Evolutionary conservation across 2,797 vertebrate genomes (phyloP), one percentile per base, ranked within the genome.

Genomic region (Urosaurus nigricauda): DNA sequence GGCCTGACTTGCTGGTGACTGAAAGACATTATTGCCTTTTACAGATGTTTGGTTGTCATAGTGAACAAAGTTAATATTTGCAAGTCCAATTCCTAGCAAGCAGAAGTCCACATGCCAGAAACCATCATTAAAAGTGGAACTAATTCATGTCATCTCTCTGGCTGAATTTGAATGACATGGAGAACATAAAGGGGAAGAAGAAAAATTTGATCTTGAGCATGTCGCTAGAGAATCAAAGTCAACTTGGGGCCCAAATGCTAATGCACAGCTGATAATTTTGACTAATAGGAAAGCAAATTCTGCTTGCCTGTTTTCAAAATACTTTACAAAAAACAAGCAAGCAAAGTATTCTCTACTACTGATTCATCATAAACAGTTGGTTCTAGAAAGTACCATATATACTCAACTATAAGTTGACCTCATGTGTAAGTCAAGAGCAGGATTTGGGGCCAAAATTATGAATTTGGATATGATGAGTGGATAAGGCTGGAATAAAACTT

Each of bases 21-120:
- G 87, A 92, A 87, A 13, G 4, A 85, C 86, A 14, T 86, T 93
- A 26, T 89, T 87, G 79, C 14, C 47, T 86, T 0, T 2, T 74
- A 71, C 26, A 91, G 78, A 75, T 90, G 47, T 90, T 94, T 94
- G 58, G 16, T 88, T 91, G 51, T 51, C 88, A 90, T 5, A 90
- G 84, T 65, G 73, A 93, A 84, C 80, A 0, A 5, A 91, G 2
- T 2, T 90, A 17, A 53, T 37, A 37, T 85, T 91, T 53, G 91
- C 11, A 88, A 60, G 80, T 91, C 85, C 51, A 53, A 24, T 35
- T 83, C 24, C 19, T 78, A 79, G 56, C n/a, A 88, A 88, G 58
- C 60, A 16, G 0, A 58, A 87, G 32, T 7, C 88, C 83, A 77
- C 63, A 17, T 77, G 86, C 43, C 73, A 87, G 2, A 24, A 87